Evolutionary conservation across 1,140 invertebrate genomes (phyloP).

Genomic region (Lepidurus apus): DNA sequence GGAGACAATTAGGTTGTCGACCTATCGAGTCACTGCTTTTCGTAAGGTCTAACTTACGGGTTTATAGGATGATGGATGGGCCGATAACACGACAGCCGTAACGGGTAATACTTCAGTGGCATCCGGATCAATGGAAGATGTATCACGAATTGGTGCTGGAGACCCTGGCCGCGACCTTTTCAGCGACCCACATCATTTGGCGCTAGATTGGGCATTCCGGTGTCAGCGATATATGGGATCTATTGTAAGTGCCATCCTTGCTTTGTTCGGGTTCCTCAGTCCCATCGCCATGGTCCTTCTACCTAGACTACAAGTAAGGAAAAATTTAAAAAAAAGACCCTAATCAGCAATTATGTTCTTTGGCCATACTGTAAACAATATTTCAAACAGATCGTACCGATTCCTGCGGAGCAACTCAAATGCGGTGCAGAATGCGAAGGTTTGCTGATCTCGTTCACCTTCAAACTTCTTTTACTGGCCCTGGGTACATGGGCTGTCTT

Average conservation of each 20-base stretch:
- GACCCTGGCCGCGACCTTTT: constrained; percentile 26
- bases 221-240: constrained; percentile 74
- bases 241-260: constrained; percentile 67
- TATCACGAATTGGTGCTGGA: constrained; percentile 43
- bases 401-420: constrained; percentile 40
- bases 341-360: neutral
- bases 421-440: constrained; percentile 86
- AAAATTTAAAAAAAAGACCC: neutral
- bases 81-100: constrained; percentile 92
- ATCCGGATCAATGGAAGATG: constrained; percentile 86
- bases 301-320: constrained; percentile 66
- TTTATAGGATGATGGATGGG: constrained; percentile 83
- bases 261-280: constrained; percentile 77
- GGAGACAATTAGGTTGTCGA: neutral
- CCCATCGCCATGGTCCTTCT: constrained; percentile 90
- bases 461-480: constrained; percentile 84
- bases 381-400: constrained; percentile 35
- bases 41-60: neutral
- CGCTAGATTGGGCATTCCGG: constrained; percentile 51
- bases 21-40: neutral
- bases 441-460: constrained; percentile 80
- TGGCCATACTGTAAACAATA: too few species aligned
- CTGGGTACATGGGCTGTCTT: constrained; percentile 89
- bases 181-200: constrained; percentile 37
- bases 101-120: constrained; percentile 94